Base-by-base conservation (phyloP, 2,113 vertebrate genomes). In the Strix uralensis region DNA sequence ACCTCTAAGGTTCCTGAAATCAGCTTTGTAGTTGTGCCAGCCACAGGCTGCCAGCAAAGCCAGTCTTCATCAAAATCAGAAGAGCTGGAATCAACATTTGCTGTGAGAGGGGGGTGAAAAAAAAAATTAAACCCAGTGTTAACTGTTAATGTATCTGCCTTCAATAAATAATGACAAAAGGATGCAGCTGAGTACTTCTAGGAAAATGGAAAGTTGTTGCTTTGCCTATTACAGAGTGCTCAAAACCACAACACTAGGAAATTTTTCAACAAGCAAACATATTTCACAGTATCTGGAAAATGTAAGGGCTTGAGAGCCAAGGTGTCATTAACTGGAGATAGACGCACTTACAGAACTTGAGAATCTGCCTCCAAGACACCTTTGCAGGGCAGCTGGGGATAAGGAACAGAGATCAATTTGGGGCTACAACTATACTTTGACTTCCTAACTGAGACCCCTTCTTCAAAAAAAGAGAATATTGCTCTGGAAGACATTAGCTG, bases 1-100 rank as follows among this genome's bases (percentile, higher is more conserved):
- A 96, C 66, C 93, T 94, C 93, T 72, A 90, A 93, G 69, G 72
- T 84, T 97, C 88, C 84, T 34, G 3, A 95, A 93, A 95, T 88
- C 52, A 96, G 88, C 92, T 95, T 96, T 97, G 94, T 97, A 91
- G 92, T 85, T 69, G 75, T 95, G 94, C 96, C 97, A 97, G 77
- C 61, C 92, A 91, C 78, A 81, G 61, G 72, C 92, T 95, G 92
- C 72, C 96, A 97, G 94, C 54, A 94, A 97, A 97, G 75, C 40
- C 79, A 97, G 86, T 88, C 90, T 86, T 73, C 85, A 98, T 96
- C 86, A 96, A 93, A 95, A 96, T 94, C 92, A 97, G 83, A 91
- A 95, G 78, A 88, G 92, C 74, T 92, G 62, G 58, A 92, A 94
- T 91, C 83, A 87, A 81, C 62, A 74, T 90, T 93, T 90, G 51